phyloP scores from a whole-genome alignment of 2,113 vertebrate species.

The Actinemys pallida region DNA sequence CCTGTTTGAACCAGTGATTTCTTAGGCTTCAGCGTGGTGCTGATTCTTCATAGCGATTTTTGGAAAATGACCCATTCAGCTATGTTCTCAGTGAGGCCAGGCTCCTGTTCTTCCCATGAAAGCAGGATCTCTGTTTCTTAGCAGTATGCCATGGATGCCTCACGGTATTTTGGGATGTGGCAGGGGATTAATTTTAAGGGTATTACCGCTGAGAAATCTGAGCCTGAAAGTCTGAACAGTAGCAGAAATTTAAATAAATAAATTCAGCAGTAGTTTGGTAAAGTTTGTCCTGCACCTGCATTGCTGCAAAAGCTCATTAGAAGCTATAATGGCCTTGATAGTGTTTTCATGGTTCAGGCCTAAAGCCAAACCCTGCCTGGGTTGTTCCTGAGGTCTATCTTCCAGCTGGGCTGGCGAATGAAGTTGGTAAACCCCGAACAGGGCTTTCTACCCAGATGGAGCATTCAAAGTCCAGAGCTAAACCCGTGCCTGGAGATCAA shows the following conservation, averaged over 20 bases:
- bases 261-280: background rate
- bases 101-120: rapidly evolving
- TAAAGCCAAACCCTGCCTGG: background rate
- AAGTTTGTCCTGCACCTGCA: background rate
- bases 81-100: background rate
- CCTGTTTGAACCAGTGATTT: rapidly evolving
- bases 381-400: background rate
- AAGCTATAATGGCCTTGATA: background rate
- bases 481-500: background rate
- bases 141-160: background rate
- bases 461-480: background rate
- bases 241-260: background rate
- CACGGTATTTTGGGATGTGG: background rate
- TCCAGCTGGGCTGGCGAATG: background rate
- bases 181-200: background rate
- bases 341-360: background rate
- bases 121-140: background rate
- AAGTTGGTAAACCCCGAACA: too few species aligned
- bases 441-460: background rate
- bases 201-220: background rate
- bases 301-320: background rate
- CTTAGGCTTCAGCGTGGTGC: background rate
- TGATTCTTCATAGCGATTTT: background rate
- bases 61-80: background rate
- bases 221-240: background rate